Evolutionary conservation across 2,797 vertebrate species (phyloP), one percentile per base, ranked within the genome.

Genomic region (Pogoniulus pusillus): DNA sequence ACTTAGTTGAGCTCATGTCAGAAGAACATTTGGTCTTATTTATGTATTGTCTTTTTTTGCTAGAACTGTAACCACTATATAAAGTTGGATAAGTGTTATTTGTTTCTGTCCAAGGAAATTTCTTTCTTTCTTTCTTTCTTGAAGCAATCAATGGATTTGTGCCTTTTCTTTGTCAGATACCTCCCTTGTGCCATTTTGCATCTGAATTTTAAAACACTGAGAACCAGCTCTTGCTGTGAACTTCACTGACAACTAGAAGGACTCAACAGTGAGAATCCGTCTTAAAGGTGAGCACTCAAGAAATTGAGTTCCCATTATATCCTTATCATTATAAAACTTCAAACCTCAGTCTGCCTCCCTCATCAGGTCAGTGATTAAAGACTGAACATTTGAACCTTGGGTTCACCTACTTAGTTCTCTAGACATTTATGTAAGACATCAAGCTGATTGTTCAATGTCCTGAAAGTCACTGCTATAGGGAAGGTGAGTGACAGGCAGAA

Each of bases 341-440:
- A 79, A 76, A 53, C 10, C 22, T 34, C 34, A 53, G 35, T 27
- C 32, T 74, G 34, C 12, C 22, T 64, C 2, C 37, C 29, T 9
- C 10, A 4, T 47, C 27, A 51, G 55, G 58, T 64, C 23, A n/a
- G 35, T 8, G n/a, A 32, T 60, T 34, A 64, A 66, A 32, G 16
- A 8, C 22, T 78, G 41, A 65, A 35, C 13, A 5, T 75, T 23
- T 78, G 41, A 13, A 6, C 60, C 10, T 68, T 68, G 30, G 15
- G 29, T 58, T 89, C 27, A 59, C 16, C 17, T 18, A 7, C 9
- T 30, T n/a, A 49, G 5, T 7, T 13, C 12, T 85, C 30, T n/a
- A 55, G 27, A 16, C 27, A 6, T 72, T 66, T 29, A 22, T 22
- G 23, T 0, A 0, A 69, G 20, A 6, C 6, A 1, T 32, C 37